Base-by-base conservation (phyloP, 2,888 invertebrate species). In the Trichopria drosophilae region DNA sequence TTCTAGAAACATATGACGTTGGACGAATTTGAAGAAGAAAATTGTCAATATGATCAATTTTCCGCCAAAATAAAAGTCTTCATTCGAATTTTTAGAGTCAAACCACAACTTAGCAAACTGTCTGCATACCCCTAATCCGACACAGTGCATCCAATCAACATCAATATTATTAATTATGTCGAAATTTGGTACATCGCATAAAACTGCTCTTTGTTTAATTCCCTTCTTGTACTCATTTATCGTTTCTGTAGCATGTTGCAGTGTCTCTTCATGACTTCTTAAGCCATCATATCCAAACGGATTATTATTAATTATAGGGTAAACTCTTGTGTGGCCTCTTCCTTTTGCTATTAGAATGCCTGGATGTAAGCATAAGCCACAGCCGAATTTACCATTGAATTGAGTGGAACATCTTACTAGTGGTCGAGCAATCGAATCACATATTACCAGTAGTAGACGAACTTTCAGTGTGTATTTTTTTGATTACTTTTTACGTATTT, bases 321-420 rank as follows among this genome's bases (percentile, higher is more conserved):
- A 59, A 6, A 57, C 51, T n/a, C 55, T 34, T 3, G 41, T 40
- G 7, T 9, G 12, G 12, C 59, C 59, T n/a, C 41, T 46, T 2
- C 57, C 58, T 45, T 56, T 57, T 2, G 32, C 23, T 13, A 59
- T 32, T 40, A 7, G 13, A 35, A 46, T 32, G 7, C 60, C 57
- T 10, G 42, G 40, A 51, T 58, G 51, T 6, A 34, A 23, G 24
- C 60, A 60, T 6, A 53, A 32, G 1, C 51, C 50, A 43, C 57
- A 60, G 2, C 57, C 60, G 24, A 52, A 57, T 23, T 47, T 31
- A 2, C 55, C 58, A 39, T 53, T 55, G 15, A 51, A 58, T 32
- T 47, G 53, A 10, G 26, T 29, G 3, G 45, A 29, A 31, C 31
- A 37, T 41, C 41, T 7, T 5, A 58, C 42, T 6, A 34, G 28